Conservation (phyloP, 2,113 vertebrate species). For the Rhagologus leucostigma region DNA sequence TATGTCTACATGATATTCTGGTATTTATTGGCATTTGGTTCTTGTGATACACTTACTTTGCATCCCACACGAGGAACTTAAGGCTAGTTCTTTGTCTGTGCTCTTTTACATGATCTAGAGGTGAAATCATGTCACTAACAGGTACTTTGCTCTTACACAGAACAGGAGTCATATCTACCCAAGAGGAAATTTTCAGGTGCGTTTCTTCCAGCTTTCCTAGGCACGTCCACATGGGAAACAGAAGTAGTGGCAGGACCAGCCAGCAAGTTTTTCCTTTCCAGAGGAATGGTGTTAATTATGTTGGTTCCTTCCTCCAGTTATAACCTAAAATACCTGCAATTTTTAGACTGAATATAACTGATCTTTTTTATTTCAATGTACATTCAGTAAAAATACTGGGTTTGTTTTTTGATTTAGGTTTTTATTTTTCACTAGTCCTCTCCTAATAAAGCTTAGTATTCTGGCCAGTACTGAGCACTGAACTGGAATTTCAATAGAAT, state of each 20-base stretch:
- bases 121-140: background rate
- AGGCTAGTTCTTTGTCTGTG: background rate
- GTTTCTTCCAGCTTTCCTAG: background rate
- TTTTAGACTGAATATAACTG: background rate
- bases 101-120: background rate
- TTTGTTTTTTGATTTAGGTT: background rate
- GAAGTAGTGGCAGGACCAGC: background rate
- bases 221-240: background rate
- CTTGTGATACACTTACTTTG: background rate
- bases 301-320: background rate
- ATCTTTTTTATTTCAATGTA: background rate
- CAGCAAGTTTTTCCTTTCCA: background rate
- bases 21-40: background rate
- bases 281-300: background rate
- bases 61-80: background rate
- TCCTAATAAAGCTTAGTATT: background rate
- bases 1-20: background rate
- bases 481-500: background rate
- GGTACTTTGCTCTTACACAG: background rate
- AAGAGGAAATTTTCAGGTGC: background rate
- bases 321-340: background rate
- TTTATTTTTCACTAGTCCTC: background rate
- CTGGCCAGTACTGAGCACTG: background rate
- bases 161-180: background rate
- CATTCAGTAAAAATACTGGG: background rate